Evolutionary conservation across 1,140 invertebrate species (phyloP).

Genomic region (Delia radicum): DNA sequence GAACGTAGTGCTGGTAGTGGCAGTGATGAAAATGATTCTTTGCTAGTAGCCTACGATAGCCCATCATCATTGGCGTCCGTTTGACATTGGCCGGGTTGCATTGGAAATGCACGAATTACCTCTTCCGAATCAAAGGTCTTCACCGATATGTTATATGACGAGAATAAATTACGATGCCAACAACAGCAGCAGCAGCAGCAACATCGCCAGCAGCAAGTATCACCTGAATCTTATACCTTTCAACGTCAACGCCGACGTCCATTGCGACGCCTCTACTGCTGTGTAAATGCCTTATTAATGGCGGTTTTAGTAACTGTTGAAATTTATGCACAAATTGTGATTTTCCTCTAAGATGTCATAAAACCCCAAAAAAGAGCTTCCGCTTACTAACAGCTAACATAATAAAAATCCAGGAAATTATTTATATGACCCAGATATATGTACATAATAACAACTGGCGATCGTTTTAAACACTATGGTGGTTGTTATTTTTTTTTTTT

Average conservation of each 20-base stretch:
- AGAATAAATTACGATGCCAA: no score
- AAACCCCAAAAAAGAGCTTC: not conserved
- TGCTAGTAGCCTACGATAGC: constrained; percentile 56
- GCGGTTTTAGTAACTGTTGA: constrained; percentile 46
- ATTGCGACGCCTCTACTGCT: constrained; percentile 55
- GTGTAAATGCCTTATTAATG: constrained; percentile 51
- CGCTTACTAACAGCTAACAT: not conserved
- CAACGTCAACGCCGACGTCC: constrained; percentile 49
- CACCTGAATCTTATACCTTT: constrained; percentile 16
- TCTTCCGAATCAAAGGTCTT: constrained; percentile 11
- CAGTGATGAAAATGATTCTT: constrained; percentile 55
- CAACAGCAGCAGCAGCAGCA: constrained; percentile 28
- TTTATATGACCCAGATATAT: no score
- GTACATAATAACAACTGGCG: no score
- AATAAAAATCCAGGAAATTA: no score
- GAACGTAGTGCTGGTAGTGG: constrained; percentile 52
- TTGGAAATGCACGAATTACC: constrained; percentile 40
- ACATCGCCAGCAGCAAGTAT: constrained; percentile 30
- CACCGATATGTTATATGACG: not conserved
- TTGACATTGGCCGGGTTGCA: constrained; percentile 55
- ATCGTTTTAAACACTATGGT: no score
- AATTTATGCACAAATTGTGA: constrained; percentile 51
- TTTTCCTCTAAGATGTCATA: constrained; percentile 40
- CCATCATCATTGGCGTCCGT: constrained; percentile 55
- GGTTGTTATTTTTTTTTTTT: no score